These are phyloP conservation scores for Labia minor DNA, from an alignment of 2,888 invertebrate genomes.

Conservation along the genomic window DNA sequence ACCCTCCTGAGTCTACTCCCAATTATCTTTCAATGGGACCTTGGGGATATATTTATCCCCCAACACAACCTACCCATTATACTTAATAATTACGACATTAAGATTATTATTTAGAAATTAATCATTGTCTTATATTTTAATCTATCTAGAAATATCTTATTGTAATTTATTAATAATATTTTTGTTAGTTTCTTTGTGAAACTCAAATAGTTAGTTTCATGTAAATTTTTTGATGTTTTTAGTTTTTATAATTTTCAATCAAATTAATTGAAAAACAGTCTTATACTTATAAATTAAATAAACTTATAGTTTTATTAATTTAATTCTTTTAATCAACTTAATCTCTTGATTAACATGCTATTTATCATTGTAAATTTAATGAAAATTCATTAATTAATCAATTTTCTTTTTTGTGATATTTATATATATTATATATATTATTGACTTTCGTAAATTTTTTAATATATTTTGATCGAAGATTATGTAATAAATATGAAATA, in stretches of 20 bases:
- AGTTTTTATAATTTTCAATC: slow-evolving; percentile 1
- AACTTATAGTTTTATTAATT: not conserved
- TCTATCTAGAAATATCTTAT: not conserved
- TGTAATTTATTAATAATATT: not conserved
- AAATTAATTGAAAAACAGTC: not conserved
- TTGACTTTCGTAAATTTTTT: too few relatives aligned
- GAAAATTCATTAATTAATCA: not conserved
- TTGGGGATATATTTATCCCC: not conserved
- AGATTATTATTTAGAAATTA: not conserved
- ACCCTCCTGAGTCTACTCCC: not conserved
- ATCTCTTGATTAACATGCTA: not conserved
- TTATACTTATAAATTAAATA: not conserved
- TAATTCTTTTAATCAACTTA: not conserved
- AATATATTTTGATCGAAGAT: too few relatives aligned
- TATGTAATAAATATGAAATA: too few relatives aligned
- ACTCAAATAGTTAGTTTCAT: slow-evolving; percentile 1
- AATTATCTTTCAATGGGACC: not conserved
- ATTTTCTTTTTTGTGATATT: not conserved
- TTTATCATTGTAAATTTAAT: not conserved
- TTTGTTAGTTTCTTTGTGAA: not conserved
- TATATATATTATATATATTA: too few relatives aligned
- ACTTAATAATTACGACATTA: not conserved
- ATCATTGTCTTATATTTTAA: not conserved
- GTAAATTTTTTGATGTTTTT: not conserved
- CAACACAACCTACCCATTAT: not conserved